Percentiles rank a stretch among this genome's conserved stretches.
Conservation (phyloP, 2,888 invertebrate genomes). For the Apamea epomidion region DNA sequence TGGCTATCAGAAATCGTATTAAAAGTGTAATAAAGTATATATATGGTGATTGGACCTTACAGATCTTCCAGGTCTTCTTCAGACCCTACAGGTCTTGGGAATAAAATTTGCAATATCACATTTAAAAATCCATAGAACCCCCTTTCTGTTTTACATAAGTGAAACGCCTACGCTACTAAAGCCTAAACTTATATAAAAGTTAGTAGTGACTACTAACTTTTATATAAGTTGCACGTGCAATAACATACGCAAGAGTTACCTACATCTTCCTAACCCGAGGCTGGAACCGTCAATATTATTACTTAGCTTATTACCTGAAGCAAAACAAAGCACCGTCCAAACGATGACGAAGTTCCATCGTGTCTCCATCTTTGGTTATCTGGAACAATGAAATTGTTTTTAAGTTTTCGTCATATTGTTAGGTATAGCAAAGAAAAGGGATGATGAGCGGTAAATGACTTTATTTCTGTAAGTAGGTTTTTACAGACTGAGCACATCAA, state of each 20-base stretch:
- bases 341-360: constrained; percentile 76
- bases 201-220: background rate
- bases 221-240: constrained; percentile 18
- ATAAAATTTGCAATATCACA: background rate
- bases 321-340: constrained; percentile 72
- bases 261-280: background rate
- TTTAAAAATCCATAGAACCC: background rate
- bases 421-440: background rate
- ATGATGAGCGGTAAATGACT: too few relatives aligned
- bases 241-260: background rate
- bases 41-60: too few relatives aligned
- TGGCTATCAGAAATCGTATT: too few relatives aligned
- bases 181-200: too few relatives aligned
- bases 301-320: constrained; percentile 70
- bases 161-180: too few relatives aligned
- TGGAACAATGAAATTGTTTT: constrained; percentile 74
- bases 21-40: too few relatives aligned
- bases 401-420: background rate
- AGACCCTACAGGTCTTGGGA: too few relatives aligned
- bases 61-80: too few relatives aligned
- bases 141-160: background rate
- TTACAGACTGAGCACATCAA: too few relatives aligned
- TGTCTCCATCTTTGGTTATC: constrained; percentile 79
- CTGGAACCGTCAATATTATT: background rate
- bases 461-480: too few relatives aligned